Evolutionary conservation across 1,140 invertebrate genomes (phyloP).

Genomic region (Physella acuta): DNA sequence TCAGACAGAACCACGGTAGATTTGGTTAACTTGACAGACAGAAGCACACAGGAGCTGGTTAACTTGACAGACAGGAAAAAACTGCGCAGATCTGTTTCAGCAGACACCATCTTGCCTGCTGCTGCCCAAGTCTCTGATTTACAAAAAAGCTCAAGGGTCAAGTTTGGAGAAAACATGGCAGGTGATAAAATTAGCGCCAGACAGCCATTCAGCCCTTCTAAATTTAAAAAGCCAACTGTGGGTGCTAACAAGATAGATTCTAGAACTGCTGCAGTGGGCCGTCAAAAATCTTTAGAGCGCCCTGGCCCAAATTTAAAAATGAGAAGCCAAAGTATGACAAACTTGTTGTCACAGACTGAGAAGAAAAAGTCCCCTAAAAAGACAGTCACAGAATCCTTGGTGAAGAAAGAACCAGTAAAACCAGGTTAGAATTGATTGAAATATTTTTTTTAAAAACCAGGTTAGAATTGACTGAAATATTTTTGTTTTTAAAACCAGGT

Average conservation of each 20-base stretch:
- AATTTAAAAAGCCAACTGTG: too few relatives aligned
- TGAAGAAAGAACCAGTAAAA: neutral
- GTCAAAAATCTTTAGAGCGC: too few relatives aligned
- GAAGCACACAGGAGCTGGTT: too few relatives aligned
- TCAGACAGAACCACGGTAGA: too few relatives aligned
- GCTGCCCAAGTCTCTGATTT: neutral
- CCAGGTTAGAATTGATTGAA: neutral
- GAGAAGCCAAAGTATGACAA: slow-evolving; percentile 11
- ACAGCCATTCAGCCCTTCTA: too few relatives aligned
- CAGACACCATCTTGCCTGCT: too few relatives aligned
- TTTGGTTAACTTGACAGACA: too few relatives aligned
- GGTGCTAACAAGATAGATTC: too few relatives aligned
- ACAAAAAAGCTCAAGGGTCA: neutral
- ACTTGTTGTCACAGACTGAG: neutral
- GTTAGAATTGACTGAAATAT: neutral
- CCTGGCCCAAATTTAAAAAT: too few relatives aligned
- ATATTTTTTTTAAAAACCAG: neutral
- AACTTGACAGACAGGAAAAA: neutral
- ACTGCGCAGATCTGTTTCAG: slow-evolving; percentile 9
- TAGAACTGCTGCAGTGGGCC: too few relatives aligned
- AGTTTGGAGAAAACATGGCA: neutral
- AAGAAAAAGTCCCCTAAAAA: neutral
- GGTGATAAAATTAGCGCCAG: neutral
- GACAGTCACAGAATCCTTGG: too few relatives aligned
- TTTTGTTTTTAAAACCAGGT: too few relatives aligned